Conservation (phyloP, 1,140 invertebrate species). For the Drosophila sechellia region DNA sequence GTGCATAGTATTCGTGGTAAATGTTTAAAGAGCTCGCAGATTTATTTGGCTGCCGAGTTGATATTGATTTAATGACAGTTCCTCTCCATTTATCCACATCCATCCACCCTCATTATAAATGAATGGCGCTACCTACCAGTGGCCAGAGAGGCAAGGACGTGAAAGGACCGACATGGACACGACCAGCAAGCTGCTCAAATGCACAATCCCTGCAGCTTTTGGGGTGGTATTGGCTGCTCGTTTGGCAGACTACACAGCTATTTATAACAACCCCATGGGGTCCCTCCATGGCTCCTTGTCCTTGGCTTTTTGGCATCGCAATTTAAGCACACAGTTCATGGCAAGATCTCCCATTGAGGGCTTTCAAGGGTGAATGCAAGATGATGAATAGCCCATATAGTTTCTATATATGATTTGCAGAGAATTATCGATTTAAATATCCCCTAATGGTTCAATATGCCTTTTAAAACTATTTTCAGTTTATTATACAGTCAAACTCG, state of each 20-base stretch:
- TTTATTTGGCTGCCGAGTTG: slow-evolving; percentile 40
- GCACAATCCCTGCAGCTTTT: slow-evolving; percentile 23
- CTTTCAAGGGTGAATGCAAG: slow-evolving; percentile 5
- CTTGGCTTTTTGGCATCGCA: slow-evolving; percentile 32
- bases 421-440: not conserved
- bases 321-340: slow-evolving; percentile 30
- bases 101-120: slow-evolving; percentile 46
- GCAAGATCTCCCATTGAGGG: slow-evolving; percentile 4
- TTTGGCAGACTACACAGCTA: not conserved
- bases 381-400: not conserved
- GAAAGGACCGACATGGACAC: slow-evolving; percentile 20
- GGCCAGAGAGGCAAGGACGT: slow-evolving; percentile 34
- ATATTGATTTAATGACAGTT: slow-evolving; percentile 68
- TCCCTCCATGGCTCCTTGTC: slow-evolving; percentile 28
- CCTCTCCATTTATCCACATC: slow-evolving; percentile 19
- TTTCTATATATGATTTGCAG: not conserved
- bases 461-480: no score
- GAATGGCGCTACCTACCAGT: slow-evolving; percentile 53
- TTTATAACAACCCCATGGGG: slow-evolving; percentile 19
- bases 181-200: slow-evolving; percentile 26
- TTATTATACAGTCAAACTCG: no score
- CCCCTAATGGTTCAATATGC: not conserved
- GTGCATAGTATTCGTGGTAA: slow-evolving; percentile 32
- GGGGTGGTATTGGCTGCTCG: not conserved
- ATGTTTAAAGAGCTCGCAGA: slow-evolving; percentile 56